Conservation (phyloP, 2,113 vertebrate species). For the Suricata suricatta region DNA sequence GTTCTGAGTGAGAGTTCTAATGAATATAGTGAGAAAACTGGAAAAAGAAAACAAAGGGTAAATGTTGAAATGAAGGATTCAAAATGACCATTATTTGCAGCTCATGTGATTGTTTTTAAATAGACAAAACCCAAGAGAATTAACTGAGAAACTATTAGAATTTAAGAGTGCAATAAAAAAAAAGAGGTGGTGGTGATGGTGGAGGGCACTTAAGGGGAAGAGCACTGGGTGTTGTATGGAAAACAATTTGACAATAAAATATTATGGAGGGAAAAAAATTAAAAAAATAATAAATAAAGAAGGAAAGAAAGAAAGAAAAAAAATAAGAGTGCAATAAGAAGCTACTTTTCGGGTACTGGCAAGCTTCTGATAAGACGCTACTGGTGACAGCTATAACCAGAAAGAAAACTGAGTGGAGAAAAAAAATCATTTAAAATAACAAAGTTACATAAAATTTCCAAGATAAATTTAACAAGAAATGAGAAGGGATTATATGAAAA, state of each 20-base stretch:
- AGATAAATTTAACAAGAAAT: neutral
- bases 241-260: too few species aligned
- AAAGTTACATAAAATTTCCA: slow-evolving; percentile 9
- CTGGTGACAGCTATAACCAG: neutral
- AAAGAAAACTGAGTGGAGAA: neutral
- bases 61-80: neutral
- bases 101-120: neutral
- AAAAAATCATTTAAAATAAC: neutral
- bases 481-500: neutral
- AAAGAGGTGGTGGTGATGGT: too few species aligned
- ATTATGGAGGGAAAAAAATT: too few species aligned
- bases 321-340: neutral
- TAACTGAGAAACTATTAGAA: neutral
- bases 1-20: neutral
- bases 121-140: neutral
- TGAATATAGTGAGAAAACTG: neutral
- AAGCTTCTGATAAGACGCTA: too few species aligned
- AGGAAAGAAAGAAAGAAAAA: too few species aligned
- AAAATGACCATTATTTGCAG: slow-evolving; percentile 17
- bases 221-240: too few species aligned
- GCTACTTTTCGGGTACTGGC: neutral
- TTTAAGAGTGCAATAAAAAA: neutral
- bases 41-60: slow-evolving; percentile 26
- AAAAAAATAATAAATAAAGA: too few species aligned
- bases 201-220: too few species aligned